Percentiles rank a stretch among this genome's conserved stretches.
Evolutionary conservation across 2,888 invertebrate genomes (phyloP).

Genomic region (Bombylius discolor): DNA sequence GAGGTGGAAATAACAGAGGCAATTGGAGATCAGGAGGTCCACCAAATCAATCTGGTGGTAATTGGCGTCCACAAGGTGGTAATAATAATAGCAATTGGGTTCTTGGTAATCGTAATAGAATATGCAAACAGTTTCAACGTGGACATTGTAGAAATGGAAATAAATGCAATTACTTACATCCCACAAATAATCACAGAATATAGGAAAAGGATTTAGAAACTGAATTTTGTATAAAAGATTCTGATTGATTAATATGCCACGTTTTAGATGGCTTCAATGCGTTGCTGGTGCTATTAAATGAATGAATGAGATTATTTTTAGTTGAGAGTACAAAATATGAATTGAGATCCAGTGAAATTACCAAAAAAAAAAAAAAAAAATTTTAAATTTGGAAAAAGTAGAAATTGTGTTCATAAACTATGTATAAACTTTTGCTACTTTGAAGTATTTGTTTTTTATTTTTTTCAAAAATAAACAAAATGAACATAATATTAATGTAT

Average conservation of each 20-base stretch:
- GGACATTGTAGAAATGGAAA: constrained; percentile 73
- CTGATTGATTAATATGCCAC: not conserved
- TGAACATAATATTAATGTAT: no score
- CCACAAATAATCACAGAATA: constrained; percentile 22
- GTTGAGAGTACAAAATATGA: no score
- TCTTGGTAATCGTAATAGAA: constrained; percentile 40
- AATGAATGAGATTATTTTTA: not conserved
- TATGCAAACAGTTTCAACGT: constrained; percentile 67
- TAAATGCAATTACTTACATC: constrained; percentile 73
- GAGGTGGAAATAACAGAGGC: constrained; percentile 33
- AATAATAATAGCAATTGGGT: constrained; percentile 16
- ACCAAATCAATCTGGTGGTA: constrained; percentile 36
- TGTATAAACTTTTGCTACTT: no score
- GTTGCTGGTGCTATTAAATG: no score
- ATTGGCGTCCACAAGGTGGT: constrained; percentile 42
- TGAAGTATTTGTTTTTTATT: no score
- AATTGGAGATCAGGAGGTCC: constrained; percentile 27
- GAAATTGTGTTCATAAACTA: no score
- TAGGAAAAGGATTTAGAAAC: not conserved
- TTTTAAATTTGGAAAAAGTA: no score
- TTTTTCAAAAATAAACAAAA: no score
- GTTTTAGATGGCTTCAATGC: not conserved
- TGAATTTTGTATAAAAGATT: no score
- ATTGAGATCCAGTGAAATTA: no score
- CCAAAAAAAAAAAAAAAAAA: no score